Evolutionary conservation across 2,888 invertebrate species (phyloP), one percentile per base, ranked within the genome.

Genomic region (Neoascia interrupta): DNA sequence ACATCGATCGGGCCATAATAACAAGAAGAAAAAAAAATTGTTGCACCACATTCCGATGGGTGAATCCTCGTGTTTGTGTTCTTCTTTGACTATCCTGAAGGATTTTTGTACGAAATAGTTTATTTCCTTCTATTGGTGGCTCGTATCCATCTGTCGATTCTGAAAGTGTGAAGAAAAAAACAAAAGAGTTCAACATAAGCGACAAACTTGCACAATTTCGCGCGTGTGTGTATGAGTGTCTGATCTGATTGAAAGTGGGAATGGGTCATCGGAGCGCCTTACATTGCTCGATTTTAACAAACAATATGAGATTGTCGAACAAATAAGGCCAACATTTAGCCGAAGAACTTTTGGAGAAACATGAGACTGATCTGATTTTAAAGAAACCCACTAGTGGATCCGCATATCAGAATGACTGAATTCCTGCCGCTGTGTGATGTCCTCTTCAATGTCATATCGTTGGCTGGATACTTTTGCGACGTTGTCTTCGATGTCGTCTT

Each of bases 401-500:
- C n/a, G n/a, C 13, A 39, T 39, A 51, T 43, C 49, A 82, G 72
- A 73, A 91, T 92, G 94, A 93, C 93, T 89, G 96, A 96, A 91
- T 96, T 96, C 89, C 91, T 96, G 89, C 96, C 96, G 83, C 91
- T 96, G 87, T 96, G 96, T 91, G 96, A 96, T 90, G 94, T 96
- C 82, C 91, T 96, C 47, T 96, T 96, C 91, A 96, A 96, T 90
- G 94, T 96, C 87, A 95, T 96, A 84, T 96, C 96, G 47, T 90
- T 96, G 83, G 95, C 95, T 68, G 95, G 95, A 18, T 96, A 96
- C 88, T 96, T 96, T 89, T 96, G 96, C 90, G 96, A 96, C 90
- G 93, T 96, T 80, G 95, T 96, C 5, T 96, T 96, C 88, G 96
- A 96, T 88, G 91, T 96, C 74, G 93, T 96, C 66, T 93, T 95